Evolutionary conservation across 1,140 invertebrate genomes (phyloP).

Genomic region (Schmidtea mediterranea): DNA sequence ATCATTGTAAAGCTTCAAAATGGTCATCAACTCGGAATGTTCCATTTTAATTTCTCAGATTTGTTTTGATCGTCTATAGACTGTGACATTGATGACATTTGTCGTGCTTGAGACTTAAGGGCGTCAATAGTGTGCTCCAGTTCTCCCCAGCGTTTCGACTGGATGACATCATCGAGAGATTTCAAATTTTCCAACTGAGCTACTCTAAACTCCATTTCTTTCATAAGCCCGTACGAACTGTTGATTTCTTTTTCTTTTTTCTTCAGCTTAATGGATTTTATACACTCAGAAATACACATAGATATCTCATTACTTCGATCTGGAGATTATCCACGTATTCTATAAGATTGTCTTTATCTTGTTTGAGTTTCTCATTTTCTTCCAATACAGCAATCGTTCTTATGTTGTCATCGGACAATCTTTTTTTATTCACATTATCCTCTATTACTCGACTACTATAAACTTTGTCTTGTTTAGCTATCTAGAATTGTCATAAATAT

Average conservation of each 20-base stretch:
- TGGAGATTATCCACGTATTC: constrained; percentile 21
- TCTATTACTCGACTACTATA: constrained; percentile 12
- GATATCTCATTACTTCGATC: constrained; percentile 16
- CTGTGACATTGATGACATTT: too few relatives aligned
- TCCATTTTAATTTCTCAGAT: too few relatives aligned
- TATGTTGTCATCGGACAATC: constrained; percentile 14
- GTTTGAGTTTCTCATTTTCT: constrained; percentile 17
- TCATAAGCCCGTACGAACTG: neutral
- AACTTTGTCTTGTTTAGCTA: constrained; percentile 11
- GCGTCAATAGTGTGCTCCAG: too few relatives aligned
- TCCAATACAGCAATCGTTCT: constrained; percentile 11
- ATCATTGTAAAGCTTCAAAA: too few relatives aligned
- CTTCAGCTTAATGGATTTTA: neutral
- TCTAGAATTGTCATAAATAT: constrained; percentile 11
- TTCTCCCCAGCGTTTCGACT: too few relatives aligned
- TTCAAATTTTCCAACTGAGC: too few relatives aligned
- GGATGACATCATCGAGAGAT: too few relatives aligned
- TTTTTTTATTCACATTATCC: constrained; percentile 11
- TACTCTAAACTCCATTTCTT: neutral
- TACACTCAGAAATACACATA: constrained; percentile 4
- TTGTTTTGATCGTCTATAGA: too few relatives aligned
- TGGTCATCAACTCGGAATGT: too few relatives aligned
- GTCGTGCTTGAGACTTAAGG: too few relatives aligned
- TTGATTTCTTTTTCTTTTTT: neutral
- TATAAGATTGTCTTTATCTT: constrained; percentile 18